Evolutionary conservation across 2,888 invertebrate species (phyloP).

Genomic region (Neoitamus cyanurus): DNA sequence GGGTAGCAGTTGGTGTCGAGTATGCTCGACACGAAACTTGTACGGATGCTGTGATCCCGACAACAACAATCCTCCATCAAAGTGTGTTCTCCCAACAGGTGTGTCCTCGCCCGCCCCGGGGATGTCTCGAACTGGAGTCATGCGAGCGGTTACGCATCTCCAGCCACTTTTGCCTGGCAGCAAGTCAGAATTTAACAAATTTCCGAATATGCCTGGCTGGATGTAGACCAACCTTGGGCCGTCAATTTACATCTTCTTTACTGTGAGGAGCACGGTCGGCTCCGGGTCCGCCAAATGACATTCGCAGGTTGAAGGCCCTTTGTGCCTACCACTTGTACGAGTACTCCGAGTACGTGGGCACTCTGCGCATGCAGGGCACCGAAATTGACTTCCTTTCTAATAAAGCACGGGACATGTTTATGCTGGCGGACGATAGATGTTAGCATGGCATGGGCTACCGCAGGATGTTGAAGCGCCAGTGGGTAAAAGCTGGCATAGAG

Average conservation of each 20-base stretch:
- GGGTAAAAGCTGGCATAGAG: not conserved
- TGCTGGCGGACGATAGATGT: not conserved
- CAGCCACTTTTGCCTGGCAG: not conserved
- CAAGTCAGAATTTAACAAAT: not conserved
- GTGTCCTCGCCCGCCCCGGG: not conserved
- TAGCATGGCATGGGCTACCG: not conserved
- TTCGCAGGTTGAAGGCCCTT: not conserved
- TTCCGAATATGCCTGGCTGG: not conserved
- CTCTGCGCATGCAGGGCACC: not conserved
- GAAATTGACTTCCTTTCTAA: not conserved
- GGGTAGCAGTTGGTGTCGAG: not conserved
- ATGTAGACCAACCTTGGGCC: not conserved
- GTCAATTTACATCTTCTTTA: not conserved
- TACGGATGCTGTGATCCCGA: not conserved
- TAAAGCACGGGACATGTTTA: not conserved
- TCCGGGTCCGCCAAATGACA: not conserved
- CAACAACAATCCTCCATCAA: not conserved
- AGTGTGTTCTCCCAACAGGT: not conserved
- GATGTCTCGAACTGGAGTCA: not conserved
- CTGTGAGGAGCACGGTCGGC: not conserved
- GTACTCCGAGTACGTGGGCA: not conserved
- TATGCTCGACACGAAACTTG: not conserved
- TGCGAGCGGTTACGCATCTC: not conserved
- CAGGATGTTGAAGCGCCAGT: not conserved
- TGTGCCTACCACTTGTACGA: not conserved